Base-by-base conservation (phyloP, 1,140 invertebrate species). In the Gerris buenoi region DNA sequence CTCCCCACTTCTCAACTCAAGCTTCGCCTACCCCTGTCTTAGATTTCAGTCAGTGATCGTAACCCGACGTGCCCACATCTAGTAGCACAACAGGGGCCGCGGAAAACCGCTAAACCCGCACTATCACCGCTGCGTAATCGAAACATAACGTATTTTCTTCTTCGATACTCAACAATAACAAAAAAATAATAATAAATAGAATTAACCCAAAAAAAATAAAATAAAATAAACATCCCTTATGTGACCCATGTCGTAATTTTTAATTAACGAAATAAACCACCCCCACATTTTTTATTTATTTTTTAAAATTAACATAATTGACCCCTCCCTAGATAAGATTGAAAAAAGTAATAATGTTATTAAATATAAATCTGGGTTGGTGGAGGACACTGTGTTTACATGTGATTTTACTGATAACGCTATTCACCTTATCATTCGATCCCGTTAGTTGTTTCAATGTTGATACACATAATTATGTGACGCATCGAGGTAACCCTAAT, bases 391-490 rank as follows among this genome's bases (percentile, higher is more conserved):
- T 46, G 33, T 46, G 5, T 10, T 46, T 10, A 46, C 18, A 46
- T 46, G 33, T 46, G 33, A 10, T 46, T 10, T 46, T 46, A 46
- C 5, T 46, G 33, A 10, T 46, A 46, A 10, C 28, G 13, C 33
- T 57, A n/a, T n/a, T 64, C 18, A n/a, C 33, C 26, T 64, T 29
- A 22, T 27, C 22, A 25, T 26, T 27, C 13, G n/a, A 25, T 13
- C 5, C 1, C 13, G n/a, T 26, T 25, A 63, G 23, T 57, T 58
- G 73, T 22, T 83, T 81, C 72, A 83, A 83, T 74, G 74, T 83
- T 68, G 81, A 83, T 72, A 72, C 76, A 22, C 72, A 78, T 60
- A 74, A 74, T 57, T 74, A 75, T n/a, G 70, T 79, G 15, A 73
- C 76, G 23, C 77, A 81, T 67, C 70, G 74, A 3, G 78, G 79